phyloP scores from a whole-genome alignment of 2,113 vertebrate genomes.

The Artemisiospiza belli region DNA sequence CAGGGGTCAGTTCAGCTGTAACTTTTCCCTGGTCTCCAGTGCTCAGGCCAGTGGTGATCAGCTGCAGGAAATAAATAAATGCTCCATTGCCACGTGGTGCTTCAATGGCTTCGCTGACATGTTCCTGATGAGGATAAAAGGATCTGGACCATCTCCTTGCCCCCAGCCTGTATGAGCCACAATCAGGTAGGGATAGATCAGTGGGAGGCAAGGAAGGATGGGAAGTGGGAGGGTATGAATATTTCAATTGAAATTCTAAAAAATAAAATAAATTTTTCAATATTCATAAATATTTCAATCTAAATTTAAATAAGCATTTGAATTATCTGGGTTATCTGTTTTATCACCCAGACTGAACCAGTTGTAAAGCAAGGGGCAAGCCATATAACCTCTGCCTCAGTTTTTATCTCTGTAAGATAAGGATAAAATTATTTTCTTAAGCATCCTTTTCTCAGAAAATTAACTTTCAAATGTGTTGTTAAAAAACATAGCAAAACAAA shows the following conservation, averaged over 20 bases:
- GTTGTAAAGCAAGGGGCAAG: background rate
- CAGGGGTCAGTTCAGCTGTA: background rate
- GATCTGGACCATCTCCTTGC: background rate
- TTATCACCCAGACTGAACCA: background rate
- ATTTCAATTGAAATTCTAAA: background rate
- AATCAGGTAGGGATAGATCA: background rate
- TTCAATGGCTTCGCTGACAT: background rate
- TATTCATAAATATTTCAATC: background rate
- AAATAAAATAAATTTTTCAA: background rate
- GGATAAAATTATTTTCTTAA: background rate
- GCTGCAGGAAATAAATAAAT: background rate
- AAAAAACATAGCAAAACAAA: background rate
- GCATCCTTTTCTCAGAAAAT: background rate
- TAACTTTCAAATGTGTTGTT: background rate
- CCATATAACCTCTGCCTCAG: background rate
- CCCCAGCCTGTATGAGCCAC: background rate
- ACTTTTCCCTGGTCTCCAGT: background rate
- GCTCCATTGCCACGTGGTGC: fast-evolving
- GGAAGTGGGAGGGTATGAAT: background rate
- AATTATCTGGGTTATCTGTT: background rate
- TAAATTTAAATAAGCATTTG: background rate
- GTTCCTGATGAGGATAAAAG: fast-evolving
- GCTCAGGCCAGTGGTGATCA: background rate
- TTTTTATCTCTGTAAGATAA: background rate
- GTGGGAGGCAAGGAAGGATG: background rate